Base-by-base conservation (phyloP, 2,797 vertebrate genomes). In the Pangasius sanitwongsei region DNA sequence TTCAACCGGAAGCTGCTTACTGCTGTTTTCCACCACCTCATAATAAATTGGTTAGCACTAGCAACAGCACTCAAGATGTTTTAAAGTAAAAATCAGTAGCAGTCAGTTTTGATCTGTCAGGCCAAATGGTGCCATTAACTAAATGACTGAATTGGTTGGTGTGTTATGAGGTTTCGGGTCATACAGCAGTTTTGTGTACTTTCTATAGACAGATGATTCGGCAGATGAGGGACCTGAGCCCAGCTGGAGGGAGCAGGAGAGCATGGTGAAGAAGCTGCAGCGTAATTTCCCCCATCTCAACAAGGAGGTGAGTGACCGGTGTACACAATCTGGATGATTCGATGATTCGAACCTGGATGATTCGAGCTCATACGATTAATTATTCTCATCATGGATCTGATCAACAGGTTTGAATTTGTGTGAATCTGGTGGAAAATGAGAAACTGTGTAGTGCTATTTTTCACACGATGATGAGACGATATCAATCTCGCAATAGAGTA, bases 181-280 rank as follows among this genome's bases (percentile, higher is more conserved):
- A 82, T 50, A 82, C 13, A 2, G 6, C 74, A 67, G 55, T 87
- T 44, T 86, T 85, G 11, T 87, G 50, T 86, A 18, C 74, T n/a
- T 67, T 3, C 96, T 34, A 4, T 88, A 97, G 96, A 90, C 92
- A 86, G 94, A 94, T 87, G 93, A 96, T 48, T 94, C 94, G 82
- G 94, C 92, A 67, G 94, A 96, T 48, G 92, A 94, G 88, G 94
- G 93, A 25, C 94, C 95, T 65, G 94, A 93, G 90, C 94, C 92
- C 83, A 93, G 94, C 61, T 97, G 95, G 96, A 96, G 96, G 92
- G 95, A 94, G 61, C 96, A 96, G 92, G 97, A 97, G 92, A 92
- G 92, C 87, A 95, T 97, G 93, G 96, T 97, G 61, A 93, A 93
- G 92, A 97, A 94, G 91, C 94, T 98, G 50, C 96, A 97, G 88